Evolutionary conservation across 2,888 invertebrate species (phyloP).

Genomic region (Dicycla oo): DNA sequence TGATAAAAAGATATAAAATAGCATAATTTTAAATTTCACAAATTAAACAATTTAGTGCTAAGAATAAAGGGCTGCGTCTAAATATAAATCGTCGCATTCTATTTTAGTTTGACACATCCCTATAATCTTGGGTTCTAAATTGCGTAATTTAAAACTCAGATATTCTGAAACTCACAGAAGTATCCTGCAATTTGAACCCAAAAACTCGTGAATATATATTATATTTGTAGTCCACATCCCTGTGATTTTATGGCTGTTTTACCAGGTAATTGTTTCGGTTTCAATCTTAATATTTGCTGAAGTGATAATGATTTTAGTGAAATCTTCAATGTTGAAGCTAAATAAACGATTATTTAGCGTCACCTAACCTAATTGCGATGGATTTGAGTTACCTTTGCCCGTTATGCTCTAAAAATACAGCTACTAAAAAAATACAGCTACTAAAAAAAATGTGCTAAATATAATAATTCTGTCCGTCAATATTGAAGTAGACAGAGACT

Average conservation of each 20-base stretch:
- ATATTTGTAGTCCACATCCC: constrained; percentile 67
- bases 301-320: constrained; percentile 31
- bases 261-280: constrained; percentile 63
- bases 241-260: constrained; percentile 83
- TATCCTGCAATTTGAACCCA: constrained; percentile 43
- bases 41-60: constrained; percentile 10
- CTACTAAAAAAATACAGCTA: background rate
- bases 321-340: background rate
- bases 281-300: constrained; percentile 35
- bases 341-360: background rate
- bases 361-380: background rate
- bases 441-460: background rate
- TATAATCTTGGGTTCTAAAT: constrained; percentile 5
- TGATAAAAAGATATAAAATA: constrained; percentile 8
- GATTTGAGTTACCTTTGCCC: background rate
- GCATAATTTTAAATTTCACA: constrained; percentile 27
- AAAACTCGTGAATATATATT: constrained; percentile 42
- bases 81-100: constrained; percentile 2
- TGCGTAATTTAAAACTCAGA: constrained; percentile 16
- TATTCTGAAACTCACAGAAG: constrained; percentile 26
- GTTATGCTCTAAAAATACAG: background rate
- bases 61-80: background rate
- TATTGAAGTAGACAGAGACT: background rate
- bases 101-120: background rate
- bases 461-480: background rate